Base-by-base conservation (phyloP, 1,140 invertebrate genomes). In the Drosophila chauvacae region DNA sequence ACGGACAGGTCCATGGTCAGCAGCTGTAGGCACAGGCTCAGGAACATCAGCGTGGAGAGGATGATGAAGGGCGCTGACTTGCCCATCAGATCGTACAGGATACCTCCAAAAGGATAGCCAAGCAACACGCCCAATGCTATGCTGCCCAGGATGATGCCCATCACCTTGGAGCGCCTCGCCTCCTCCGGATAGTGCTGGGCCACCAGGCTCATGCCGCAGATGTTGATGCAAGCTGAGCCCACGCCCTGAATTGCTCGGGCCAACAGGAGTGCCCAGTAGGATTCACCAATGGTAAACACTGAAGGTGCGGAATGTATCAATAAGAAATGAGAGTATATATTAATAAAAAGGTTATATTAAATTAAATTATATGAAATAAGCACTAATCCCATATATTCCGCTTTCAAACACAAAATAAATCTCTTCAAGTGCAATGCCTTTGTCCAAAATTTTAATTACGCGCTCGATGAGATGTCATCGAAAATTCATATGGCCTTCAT, bases 191-290 rank as follows among this genome's bases (percentile, higher is more conserved):
- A 93, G n/a, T 81, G 85, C 63, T 92, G 88, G 6, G 95, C 95
- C 57, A 95, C 93, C 53, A 95, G 85, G 76, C 94, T 95, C 95
- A 95, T 95, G 92, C 96, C 96, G 64, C 96, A 95, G 4, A 97
- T 95, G 16, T 95, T 94, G 60, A 97, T 95, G 64, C 96, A 97
- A 1, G 97, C 95, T 10, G 97, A 98, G 13, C 96, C 97, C 47
- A 97, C 93, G 2, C 97, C 97, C 93, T 98, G 97, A 35, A 98
- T 93, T 80, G 96, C 96, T 71, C 97, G 93, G 0, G 97, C 97
- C 13, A 97, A 77, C 61, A 98, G 95, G 28, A 98, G 91, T 1
- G 95, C 92, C 44, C 94, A 93, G 92, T 97, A 98, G 3, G 95
- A 95, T 85, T 96, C 94, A 4, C 96, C 97, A 80, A 97, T 95